A percentile compares a stretch with the other conserved stretches of the same genome.
These are phyloP conservation scores for Mylabris sibirica DNA, from an alignment of 2,888 invertebrate genomes.

Conservation along the genomic window DNA sequence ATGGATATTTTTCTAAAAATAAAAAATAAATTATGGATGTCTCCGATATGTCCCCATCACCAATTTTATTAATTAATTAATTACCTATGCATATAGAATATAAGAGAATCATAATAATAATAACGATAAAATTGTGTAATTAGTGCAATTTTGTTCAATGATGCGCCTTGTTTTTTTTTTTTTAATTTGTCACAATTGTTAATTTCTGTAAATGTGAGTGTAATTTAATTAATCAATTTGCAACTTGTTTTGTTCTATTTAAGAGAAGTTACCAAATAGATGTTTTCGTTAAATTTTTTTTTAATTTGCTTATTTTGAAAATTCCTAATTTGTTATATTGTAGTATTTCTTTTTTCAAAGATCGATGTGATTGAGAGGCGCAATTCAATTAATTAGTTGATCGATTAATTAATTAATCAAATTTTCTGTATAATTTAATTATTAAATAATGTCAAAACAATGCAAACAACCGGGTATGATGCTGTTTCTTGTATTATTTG, in stretches of 20 bases:
- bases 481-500: conserved; percentile 55
- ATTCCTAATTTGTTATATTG: conserved; percentile 21
- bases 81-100: neutral
- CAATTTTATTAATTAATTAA: neutral
- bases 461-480: conserved; percentile 37
- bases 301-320: neutral
- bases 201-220: neutral
- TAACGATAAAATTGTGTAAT: conserved; percentile 19
- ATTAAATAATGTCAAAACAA: conserved; percentile 7
- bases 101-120: neutral
- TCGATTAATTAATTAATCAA: neutral
- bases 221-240: conserved; percentile 21
- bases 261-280: conserved; percentile 47
- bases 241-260: conserved; percentile 31
- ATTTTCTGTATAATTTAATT: neutral
- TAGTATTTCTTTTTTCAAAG: conserved; percentile 22
- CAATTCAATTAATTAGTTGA: conserved; percentile 28
- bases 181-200: neutral
- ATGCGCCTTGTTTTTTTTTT: conserved; percentile 27
- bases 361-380: conserved; percentile 33
- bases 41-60: neutral
- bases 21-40: neutral
- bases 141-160: conserved; percentile 35
- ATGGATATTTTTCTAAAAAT: conserved; percentile 6
- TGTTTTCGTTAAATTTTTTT: conserved; percentile 25